Conservation (phyloP, 2,113 vertebrate species). For the Vireo altiloquus region DNA sequence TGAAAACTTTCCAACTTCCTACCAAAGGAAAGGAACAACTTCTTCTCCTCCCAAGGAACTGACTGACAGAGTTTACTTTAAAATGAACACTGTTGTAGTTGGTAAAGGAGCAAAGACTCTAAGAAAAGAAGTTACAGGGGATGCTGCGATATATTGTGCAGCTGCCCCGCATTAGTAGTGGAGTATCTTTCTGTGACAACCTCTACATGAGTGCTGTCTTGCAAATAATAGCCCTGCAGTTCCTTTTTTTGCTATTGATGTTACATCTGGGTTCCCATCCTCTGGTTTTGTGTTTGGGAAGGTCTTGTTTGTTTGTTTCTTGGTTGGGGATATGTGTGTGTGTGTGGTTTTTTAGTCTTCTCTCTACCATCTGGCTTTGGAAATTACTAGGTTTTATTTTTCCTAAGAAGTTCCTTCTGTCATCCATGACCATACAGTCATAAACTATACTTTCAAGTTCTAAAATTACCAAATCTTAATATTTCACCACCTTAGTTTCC, state of each 20-base stretch:
- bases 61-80: neutral
- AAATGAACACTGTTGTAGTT: neutral
- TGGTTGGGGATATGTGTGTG: neutral
- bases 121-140: neutral
- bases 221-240: neutral
- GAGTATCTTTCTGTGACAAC: neutral
- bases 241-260: neutral
- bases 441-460: conserved; percentile 2
- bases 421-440: neutral
- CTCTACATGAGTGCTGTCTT: neutral
- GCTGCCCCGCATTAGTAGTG: neutral
- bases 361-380: conserved; percentile 19
- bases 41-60: neutral
- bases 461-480: conserved; percentile 32
- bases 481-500: neutral
- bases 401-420: neutral
- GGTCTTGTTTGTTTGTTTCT: neutral
- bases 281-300: neutral
- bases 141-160: rapidly evolving
- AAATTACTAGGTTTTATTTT: neutral
- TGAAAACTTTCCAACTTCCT: neutral
- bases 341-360: neutral
- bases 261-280: neutral
- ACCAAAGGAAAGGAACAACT: neutral
- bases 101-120: neutral